A percentile compares a stretch with the other conserved stretches of the same genome.
phyloP scores from a whole-genome alignment of 1,140 invertebrate species.

The Dinoponera quadriceps region DNA sequence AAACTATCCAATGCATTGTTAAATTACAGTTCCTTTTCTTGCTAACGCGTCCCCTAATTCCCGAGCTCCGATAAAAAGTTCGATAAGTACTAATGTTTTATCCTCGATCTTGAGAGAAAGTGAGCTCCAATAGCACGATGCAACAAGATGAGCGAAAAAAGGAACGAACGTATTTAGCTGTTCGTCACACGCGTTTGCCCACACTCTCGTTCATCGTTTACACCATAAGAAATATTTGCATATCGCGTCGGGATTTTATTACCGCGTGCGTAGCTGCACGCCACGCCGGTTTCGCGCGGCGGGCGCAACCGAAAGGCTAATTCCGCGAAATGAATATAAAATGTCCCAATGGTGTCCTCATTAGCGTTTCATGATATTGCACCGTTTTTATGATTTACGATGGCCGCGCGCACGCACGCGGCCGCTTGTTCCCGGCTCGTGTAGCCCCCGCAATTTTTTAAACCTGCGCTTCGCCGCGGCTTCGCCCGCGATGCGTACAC shows the following conservation, averaged over 20 bases:
- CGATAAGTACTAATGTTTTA: too few relatives aligned
- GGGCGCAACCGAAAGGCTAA: constrained; percentile 70
- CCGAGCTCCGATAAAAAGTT: too few relatives aligned
- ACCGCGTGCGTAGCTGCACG: constrained; percentile 64
- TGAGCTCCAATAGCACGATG: background rate
- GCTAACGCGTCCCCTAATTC: too few relatives aligned
- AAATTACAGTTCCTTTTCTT: too few relatives aligned
- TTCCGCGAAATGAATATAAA: constrained; percentile 73
- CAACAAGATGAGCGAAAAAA: background rate
- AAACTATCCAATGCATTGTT: too few relatives aligned
- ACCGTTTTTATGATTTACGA: constrained; percentile 72
- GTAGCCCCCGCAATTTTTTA: constrained; percentile 69
- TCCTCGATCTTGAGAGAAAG: background rate
- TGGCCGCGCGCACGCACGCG: constrained; percentile 34
- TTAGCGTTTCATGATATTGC: constrained; percentile 75
- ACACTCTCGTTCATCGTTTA: constrained; percentile 25
- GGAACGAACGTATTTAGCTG: background rate
- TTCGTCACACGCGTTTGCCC: background rate
- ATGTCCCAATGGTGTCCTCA: constrained; percentile 74
- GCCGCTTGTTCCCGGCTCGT: constrained; percentile 55
- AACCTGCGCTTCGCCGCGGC: constrained; percentile 57
- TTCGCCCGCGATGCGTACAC: constrained; percentile 52
- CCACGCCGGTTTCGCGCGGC: constrained; percentile 62
- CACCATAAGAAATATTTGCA: constrained; percentile 59
- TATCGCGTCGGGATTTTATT: constrained; percentile 67